These are phyloP conservation scores for Limnephilus lunatus DNA, from an alignment of 2,888 invertebrate genomes.

Conservation along the genomic window DNA sequence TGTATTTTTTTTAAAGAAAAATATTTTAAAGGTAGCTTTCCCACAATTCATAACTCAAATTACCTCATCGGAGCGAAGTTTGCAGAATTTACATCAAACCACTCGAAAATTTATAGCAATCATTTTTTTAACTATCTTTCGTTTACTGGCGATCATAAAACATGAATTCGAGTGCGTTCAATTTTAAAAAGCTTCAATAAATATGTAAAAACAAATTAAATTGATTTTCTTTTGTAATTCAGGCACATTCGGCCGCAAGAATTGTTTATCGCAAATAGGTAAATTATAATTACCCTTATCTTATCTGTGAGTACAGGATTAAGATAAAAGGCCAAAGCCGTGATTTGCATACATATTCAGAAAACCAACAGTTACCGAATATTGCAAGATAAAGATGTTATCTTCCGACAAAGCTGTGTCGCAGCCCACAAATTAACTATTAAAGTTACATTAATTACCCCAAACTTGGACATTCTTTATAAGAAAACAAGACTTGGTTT, in stretches of 20 bases:
- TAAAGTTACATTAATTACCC: background rate
- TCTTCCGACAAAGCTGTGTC: background rate
- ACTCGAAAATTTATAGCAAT: background rate
- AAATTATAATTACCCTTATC: constrained; percentile 35
- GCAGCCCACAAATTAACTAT: background rate
- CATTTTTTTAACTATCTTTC: background rate
- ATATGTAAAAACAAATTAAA: background rate
- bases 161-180: background rate
- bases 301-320: constrained; percentile 22
- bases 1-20: background rate
- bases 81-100: background rate
- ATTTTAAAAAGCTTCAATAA: background rate
- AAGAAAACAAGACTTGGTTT: background rate
- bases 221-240: background rate
- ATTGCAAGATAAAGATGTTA: background rate
- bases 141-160: background rate
- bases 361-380: background rate
- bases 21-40: background rate
- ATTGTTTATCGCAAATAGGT: constrained; percentile 5
- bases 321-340: constrained; percentile 13
- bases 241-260: background rate
- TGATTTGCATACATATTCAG: constrained; percentile 15
- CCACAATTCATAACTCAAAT: background rate
- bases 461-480: background rate
- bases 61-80: background rate